A percentile compares a stretch with the other conserved stretches of the same genome.
These are phyloP conservation scores for Zosterops lateralis DNA, from an alignment of 2,113 vertebrate genomes.

Conservation along the genomic window DNA sequence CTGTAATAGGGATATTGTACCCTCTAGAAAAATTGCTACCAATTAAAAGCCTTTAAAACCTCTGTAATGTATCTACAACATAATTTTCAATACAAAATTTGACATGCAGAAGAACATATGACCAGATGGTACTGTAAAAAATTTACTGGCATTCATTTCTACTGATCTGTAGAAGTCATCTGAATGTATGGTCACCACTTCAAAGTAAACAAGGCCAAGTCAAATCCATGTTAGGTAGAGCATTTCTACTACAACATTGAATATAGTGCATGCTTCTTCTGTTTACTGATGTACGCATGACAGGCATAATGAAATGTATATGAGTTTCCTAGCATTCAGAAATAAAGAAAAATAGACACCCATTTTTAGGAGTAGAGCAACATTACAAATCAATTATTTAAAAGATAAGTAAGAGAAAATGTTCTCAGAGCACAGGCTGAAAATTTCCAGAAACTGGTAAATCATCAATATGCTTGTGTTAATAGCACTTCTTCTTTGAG, in stretches of 20 bases:
- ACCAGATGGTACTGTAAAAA: background rate
- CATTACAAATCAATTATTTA: background rate
- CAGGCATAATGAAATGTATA: background rate
- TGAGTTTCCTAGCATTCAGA: background rate
- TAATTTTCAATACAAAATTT: background rate
- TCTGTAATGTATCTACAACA: background rate
- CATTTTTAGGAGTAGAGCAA: background rate
- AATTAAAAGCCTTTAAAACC: slow-evolving; percentile 15
- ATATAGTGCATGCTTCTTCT: background rate
- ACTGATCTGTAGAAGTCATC: background rate
- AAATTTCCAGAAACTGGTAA: background rate
- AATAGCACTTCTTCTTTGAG: background rate
- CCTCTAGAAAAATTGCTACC: background rate
- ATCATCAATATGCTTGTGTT: background rate
- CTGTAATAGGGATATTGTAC: background rate
- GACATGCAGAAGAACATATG: background rate
- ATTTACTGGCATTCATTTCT: background rate
- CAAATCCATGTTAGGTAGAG: background rate
- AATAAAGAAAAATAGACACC: background rate
- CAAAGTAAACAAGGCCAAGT: background rate
- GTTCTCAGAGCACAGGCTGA: background rate
- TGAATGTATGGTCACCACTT: background rate
- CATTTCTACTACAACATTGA: background rate
- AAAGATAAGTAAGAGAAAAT: background rate
- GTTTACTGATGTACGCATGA: background rate